Evolutionary conservation across 2,888 invertebrate genomes (phyloP).

Genomic region (Lasioglossum vierecki): DNA sequence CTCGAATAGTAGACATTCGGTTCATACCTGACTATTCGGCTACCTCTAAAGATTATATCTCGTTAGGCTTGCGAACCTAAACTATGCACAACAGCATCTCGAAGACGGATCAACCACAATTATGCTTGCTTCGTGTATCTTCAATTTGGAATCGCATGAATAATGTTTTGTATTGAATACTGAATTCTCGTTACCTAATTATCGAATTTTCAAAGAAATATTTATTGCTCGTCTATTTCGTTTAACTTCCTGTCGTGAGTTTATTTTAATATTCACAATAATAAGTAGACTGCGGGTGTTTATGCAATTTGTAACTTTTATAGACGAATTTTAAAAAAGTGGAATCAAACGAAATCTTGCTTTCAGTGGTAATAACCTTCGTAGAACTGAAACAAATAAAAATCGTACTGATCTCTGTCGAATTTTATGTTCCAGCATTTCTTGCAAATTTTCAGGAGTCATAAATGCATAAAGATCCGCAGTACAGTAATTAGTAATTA

Average conservation of each 20-base stretch:
- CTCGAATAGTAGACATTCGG: slow-evolving; percentile 52
- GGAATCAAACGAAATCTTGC: too few species aligned
- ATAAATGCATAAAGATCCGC: too few species aligned
- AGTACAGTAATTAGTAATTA: too few species aligned
- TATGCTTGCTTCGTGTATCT: slow-evolving; percentile 38
- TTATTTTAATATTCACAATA: not conserved
- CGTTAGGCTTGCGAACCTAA: slow-evolving; percentile 54
- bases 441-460: too few species aligned
- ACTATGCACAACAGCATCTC: slow-evolving; percentile 51
- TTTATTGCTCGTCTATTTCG: not conserved
- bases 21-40: slow-evolving; percentile 40
- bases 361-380: too few species aligned
- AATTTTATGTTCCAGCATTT: too few species aligned
- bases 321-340: too few species aligned
- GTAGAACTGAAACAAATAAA: too few species aligned
- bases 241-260: not conserved
- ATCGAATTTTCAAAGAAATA: not conserved
- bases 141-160: slow-evolving; percentile 44
- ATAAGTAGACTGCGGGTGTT: too few species aligned
- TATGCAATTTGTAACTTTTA: too few species aligned
- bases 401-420: too few species aligned
- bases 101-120: slow-evolving; percentile 44
- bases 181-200: not conserved
- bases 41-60: slow-evolving; percentile 47
- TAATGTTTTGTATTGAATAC: slow-evolving; percentile 19